A percentile compares a stretch with the other conserved stretches of the same genome.
phyloP scores from a whole-genome alignment of 2,797 vertebrate genomes.

The Pelochelys cantorii region DNA sequence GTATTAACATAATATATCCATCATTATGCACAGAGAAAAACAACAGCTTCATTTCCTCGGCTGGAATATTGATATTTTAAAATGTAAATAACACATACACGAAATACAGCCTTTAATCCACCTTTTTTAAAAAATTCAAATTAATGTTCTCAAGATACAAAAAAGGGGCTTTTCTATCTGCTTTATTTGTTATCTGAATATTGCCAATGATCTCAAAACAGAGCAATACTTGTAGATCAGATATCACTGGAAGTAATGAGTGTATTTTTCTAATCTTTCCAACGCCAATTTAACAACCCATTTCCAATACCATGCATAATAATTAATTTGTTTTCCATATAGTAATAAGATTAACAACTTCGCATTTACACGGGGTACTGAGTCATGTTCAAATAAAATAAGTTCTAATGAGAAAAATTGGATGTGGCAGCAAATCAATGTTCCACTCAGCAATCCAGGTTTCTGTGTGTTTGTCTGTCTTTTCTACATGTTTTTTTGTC shows the following conservation, averaged over 20 bases:
- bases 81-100: constrained; percentile 11
- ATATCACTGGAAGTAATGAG: constrained; percentile 82
- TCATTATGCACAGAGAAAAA: background rate
- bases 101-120: constrained; percentile 11
- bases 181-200: constrained; percentile 65
- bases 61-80: background rate
- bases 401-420: constrained; percentile 86
- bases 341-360: constrained; percentile 85
- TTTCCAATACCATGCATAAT: constrained; percentile 84
- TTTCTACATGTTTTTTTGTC: constrained; percentile 78
- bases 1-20: background rate
- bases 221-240: constrained; percentile 77
- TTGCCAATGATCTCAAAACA: constrained; percentile 71
- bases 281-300: constrained; percentile 79
- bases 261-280: constrained; percentile 81
- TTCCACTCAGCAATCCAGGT: constrained; percentile 80
- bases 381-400: constrained; percentile 85
- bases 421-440: constrained; percentile 78
- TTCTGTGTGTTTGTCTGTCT: constrained; percentile 80
- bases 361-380: constrained; percentile 81
- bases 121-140: constrained; percentile 22
- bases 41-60: constrained; percentile 19
- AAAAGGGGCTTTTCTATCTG: constrained; percentile 42
- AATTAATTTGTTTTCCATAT: constrained; percentile 86
- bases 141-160: constrained; percentile 2